phyloP scores from a whole-genome alignment of 1,140 invertebrate genomes.

The Hylaeus anthracinus region DNA sequence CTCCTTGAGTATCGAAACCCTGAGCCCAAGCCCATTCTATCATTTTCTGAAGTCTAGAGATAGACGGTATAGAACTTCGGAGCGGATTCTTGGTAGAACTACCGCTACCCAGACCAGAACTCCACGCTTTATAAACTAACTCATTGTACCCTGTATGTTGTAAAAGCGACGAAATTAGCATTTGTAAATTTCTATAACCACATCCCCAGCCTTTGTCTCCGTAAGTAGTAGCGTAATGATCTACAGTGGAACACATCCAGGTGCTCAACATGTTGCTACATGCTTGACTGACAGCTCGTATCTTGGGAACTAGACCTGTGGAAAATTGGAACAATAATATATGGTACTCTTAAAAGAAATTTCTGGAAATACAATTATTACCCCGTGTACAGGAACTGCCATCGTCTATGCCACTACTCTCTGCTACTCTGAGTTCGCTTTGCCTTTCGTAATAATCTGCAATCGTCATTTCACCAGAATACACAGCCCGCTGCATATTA shows the following conservation, averaged over 20 bases:
- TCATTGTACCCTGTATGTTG: conserved; percentile 88
- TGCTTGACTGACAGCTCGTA: conserved; percentile 86
- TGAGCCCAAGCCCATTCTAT: conserved; percentile 94
- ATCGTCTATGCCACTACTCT: conserved; percentile 90
- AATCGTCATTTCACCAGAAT: conserved; percentile 91
- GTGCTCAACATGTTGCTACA: conserved; percentile 86
- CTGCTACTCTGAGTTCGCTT: conserved; percentile 87
- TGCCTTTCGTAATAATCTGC: conserved; percentile 92
- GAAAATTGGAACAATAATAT: conserved; percentile 8
- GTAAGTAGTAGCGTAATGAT: conserved; percentile 93
- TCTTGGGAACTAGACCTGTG: conserved; percentile 87
- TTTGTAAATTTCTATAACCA: conserved; percentile 94
- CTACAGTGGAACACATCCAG: conserved; percentile 89
- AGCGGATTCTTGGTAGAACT: conserved; percentile 78
- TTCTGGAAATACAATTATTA: conserved; percentile 64
- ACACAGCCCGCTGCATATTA: conserved; percentile 91
- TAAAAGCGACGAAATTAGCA: conserved; percentile 91
- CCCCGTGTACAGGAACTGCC: conserved; percentile 89
- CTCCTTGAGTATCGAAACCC: conserved; percentile 93
- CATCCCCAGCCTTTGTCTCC: conserved; percentile 95
- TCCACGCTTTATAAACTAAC: conserved; percentile 83
- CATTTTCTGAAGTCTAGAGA: conserved; percentile 90
- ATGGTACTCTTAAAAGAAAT: neutral
- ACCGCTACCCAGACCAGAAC: conserved; percentile 68
- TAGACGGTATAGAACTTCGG: conserved; percentile 89